A percentile compares a stretch with the other conserved stretches of the same genome.
phyloP scores from a whole-genome alignment of 35 echinoderm and acorn worm species.

The Ptychodera flava region DNA sequence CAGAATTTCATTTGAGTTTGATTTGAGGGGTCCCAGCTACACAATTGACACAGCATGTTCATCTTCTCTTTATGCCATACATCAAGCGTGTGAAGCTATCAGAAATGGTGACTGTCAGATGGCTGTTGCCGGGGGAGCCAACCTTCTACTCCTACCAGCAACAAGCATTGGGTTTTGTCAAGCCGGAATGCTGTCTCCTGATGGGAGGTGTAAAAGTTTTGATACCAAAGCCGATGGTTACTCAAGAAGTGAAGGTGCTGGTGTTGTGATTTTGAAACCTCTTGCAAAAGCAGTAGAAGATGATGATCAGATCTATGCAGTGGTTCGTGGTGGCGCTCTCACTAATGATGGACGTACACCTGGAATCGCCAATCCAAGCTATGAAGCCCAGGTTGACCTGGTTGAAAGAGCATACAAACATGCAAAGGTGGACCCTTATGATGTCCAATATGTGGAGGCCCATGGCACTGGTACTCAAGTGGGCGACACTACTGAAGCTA shows the following conservation, averaged over 20 bases:
- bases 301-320: conserved; percentile 77
- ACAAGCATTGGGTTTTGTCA: conserved; percentile 92
- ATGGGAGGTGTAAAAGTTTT: conserved; percentile 94
- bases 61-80: conserved; percentile 76
- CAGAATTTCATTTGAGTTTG: conserved; percentile 88
- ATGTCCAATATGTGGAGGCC: conserved; percentile 78
- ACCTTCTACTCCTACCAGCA: conserved; percentile 69
- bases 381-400: conserved; percentile 71
- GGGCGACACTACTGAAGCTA: conserved; percentile 88
- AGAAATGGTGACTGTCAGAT: conserved; percentile 81
- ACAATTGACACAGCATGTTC: conserved; percentile 87
- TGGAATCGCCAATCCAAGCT: conserved; percentile 94
- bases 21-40: conserved; percentile 86
- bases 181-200: conserved; percentile 87
- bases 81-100: conserved; percentile 85
- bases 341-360: conserved; percentile 84
- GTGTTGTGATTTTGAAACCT: conserved; percentile 73
- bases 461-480: conserved; percentile 91
- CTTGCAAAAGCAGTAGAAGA: conserved; percentile 79
- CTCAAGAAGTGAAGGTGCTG: conserved; percentile 83
- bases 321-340: conserved; percentile 77
- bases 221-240: conserved; percentile 89
- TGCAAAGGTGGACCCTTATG: conserved; percentile 47
- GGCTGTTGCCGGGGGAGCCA: conserved; percentile 83
- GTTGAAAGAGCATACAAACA: conserved; percentile 66